These are phyloP conservation scores for Eidolon helvum DNA, from an alignment of 2,113 vertebrate genomes.

Conservation along the genomic window DNA sequence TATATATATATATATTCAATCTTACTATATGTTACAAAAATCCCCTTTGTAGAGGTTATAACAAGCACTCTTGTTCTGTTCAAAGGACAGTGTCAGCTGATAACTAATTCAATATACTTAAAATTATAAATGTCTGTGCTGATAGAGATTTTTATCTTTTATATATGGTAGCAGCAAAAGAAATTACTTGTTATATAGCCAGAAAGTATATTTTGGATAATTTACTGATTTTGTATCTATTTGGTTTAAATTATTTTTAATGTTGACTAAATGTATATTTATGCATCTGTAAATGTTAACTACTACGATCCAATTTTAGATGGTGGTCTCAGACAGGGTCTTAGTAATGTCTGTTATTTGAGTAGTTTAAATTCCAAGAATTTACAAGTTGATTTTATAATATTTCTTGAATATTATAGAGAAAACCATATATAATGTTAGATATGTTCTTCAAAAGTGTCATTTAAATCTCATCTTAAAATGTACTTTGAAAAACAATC, in stretches of 20 bases:
- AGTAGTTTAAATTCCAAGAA: background rate
- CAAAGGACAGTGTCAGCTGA: background rate
- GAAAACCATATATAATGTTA: background rate
- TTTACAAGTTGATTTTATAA: background rate
- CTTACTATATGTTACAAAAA: background rate
- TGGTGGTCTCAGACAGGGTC: background rate
- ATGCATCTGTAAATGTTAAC: background rate
- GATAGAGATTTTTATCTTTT: background rate
- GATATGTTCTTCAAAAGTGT: background rate
- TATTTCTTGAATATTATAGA: slow-evolving; percentile 10
- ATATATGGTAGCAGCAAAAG: background rate
- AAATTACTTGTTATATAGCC: background rate
- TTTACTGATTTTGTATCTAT: background rate
- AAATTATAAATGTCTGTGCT: background rate
- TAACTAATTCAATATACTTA: background rate
- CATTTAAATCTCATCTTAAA: slow-evolving; percentile 34
- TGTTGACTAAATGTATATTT: background rate
- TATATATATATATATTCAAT: background rate
- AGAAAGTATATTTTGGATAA: background rate
- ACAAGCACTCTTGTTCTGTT: background rate
- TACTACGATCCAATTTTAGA: background rate
- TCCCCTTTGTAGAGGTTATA: background rate
- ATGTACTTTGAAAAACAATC: slow-evolving; percentile 15
- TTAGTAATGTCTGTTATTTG: background rate
- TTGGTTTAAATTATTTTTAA: slow-evolving; percentile 15